Percentiles rank a stretch among this genome's conserved stretches.
These are phyloP conservation scores for Carassius gibelio DNA, from an alignment of 2,113 vertebrate genomes.

Conservation along the genomic window DNA sequence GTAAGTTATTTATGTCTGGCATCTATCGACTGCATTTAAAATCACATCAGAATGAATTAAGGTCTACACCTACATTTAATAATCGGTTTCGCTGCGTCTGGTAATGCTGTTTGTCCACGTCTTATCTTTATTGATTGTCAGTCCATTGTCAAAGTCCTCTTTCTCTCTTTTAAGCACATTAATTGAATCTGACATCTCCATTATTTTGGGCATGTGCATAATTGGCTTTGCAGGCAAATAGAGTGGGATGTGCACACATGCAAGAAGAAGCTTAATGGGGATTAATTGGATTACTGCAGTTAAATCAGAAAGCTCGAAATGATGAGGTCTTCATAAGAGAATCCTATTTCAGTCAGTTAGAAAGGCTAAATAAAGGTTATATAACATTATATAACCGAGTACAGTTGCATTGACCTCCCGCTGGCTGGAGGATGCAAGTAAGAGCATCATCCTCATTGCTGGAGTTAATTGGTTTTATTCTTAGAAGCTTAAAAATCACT, in stretches of 20 bases:
- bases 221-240: slow-evolving; percentile 16
- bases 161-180: background rate
- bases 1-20: slow-evolving; percentile 43
- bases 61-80: slow-evolving; percentile 1
- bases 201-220: background rate
- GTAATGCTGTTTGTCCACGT: slow-evolving; percentile 2
- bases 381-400: slow-evolving; percentile 51
- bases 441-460: slow-evolving; percentile 42
- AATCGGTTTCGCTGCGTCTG: background rate
- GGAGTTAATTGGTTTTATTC: slow-evolving; percentile 51
- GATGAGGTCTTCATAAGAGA: slow-evolving; percentile 19
- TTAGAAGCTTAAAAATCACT: slow-evolving; percentile 23
- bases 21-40: slow-evolving; percentile 37
- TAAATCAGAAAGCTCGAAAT: slow-evolving; percentile 38
- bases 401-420: slow-evolving; percentile 41
- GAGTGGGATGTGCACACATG: slow-evolving; percentile 21
- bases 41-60: slow-evolving; percentile 27
- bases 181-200: slow-evolving; percentile 33
- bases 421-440: slow-evolving; percentile 33
- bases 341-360: slow-evolving; percentile 31
- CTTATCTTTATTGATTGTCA: slow-evolving; percentile 10
- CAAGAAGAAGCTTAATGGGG: slow-evolving; percentile 32
- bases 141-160: background rate
- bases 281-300: slow-evolving; percentile 49
- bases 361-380: slow-evolving; percentile 42